Evolutionary conservation across 2,797 vertebrate species (phyloP), one percentile per base, ranked within the genome.

Genomic region (Diplodus puntazzo): DNA sequence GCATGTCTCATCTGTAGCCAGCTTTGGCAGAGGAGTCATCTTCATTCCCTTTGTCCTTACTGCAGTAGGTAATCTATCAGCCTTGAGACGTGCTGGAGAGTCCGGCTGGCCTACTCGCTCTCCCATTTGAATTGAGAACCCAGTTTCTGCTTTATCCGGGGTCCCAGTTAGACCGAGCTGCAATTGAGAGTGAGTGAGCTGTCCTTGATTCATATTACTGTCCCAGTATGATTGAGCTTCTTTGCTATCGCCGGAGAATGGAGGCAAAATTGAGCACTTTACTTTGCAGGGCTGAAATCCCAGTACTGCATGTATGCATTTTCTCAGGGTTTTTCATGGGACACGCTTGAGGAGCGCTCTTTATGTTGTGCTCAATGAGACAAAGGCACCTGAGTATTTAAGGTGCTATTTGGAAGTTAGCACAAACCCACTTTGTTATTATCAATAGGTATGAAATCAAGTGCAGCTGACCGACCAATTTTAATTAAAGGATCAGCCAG

Each of bases 1-100:
- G 93, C 89, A 93, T 93, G 93, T 94, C 93, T 96, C 94, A 95
- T 95, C 93, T 94, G 94, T 95, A 95, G 93, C 94, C 91, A 93
- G 93, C 92, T 92, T 93, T 96, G 95, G 95, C 95, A 95, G 94
- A 93, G 93, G 90, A 95, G 95, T 95, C 94, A 95, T 95, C 95
- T 96, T 95, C 94, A 95, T 95, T 96, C 93, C 92, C 94, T 95
- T 96, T 96, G 94, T 95, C 95, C 95, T 96, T 95, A 95, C 93
- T 85, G 90, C 93, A 88, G 90, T 93, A 94, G 94, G 94, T 94
- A 94, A 95, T 96, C 94, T 95, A 92, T 96, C 95, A 96, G 94
- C 87, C 89, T 66, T 73, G 75, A 93, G 95, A 94, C 94, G 90
- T 95, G 90, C 90, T 79, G 92, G 93, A 90, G 91, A 94, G 93